Percentiles rank a stretch among this genome's conserved stretches.
Evolutionary conservation across 1,140 invertebrate genomes (phyloP).

Genomic region (Lucilia sericata): DNA sequence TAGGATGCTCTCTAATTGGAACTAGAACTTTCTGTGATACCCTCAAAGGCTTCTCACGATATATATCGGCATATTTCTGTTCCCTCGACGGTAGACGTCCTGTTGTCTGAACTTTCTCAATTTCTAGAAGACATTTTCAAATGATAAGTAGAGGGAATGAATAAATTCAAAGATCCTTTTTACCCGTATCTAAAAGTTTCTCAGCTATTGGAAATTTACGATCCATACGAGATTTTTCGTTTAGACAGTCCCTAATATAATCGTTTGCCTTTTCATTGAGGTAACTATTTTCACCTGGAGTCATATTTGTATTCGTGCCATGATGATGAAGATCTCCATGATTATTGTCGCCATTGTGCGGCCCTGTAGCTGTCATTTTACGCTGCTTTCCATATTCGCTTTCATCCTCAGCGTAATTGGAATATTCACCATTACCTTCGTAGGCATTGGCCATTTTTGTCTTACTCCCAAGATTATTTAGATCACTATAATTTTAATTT

Average conservation of each 20-base stretch:
- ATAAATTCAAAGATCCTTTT: conserved; percentile 31
- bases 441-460: conserved; percentile 60
- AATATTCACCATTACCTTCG: conserved; percentile 66
- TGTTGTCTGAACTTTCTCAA: conserved; percentile 52
- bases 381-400: conserved; percentile 69
- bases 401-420: conserved; percentile 70
- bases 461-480: neutral
- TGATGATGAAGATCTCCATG: conserved; percentile 43
- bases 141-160: neutral
- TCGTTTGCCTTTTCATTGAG: conserved; percentile 78
- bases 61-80: conserved; percentile 63
- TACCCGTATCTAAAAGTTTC: conserved; percentile 81
- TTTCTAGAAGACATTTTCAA: conserved; percentile 44
- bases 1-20: conserved; percentile 84
- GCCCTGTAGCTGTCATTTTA: conserved; percentile 66
- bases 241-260: conserved; percentile 80
- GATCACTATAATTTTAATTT: neutral
- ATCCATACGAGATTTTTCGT: conserved; percentile 81
- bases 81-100: conserved; percentile 63
- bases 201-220: conserved; percentile 77
- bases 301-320: conserved; percentile 27
- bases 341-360: conserved; percentile 64
- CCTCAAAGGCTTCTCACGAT: conserved; percentile 79
- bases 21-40: conserved; percentile 83
- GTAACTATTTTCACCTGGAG: conserved; percentile 56